Evolutionary conservation across 2,888 invertebrate genomes (phyloP), one percentile per base, ranked within the genome.

Genomic region (Caenorhabditis sp.): DNA sequence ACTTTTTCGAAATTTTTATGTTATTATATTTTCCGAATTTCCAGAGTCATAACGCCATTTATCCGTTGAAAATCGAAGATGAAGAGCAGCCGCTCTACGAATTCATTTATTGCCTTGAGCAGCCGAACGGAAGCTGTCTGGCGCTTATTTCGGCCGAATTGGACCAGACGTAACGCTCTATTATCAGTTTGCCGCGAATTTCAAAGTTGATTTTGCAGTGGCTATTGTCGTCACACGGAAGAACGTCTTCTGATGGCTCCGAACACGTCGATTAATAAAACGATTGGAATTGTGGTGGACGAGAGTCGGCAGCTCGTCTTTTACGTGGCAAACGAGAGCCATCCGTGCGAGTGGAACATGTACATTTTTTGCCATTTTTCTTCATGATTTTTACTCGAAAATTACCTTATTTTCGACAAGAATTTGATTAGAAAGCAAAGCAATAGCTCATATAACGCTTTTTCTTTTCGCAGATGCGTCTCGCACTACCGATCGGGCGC

Each of bases 261-360:
- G 13, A 53, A 52, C n/a, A 53, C 15, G 4, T 50, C 83, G 8
- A 81, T 88, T 8, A 76, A 84, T 66, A 86, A 88, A 65, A 80
- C 84, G 15, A 80, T 83, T 7, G 72, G 66, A 13, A 50, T 83
- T 30, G 70, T 79, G n/a, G 79, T 86, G 20, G 88, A 88, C 58
- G 30, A 61, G 32, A 37, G 68, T 5, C 55, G 84, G 17, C 43
- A 78, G 7, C 80, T 83, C 30, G 82, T 88, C 39, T 88, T 85
- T 52, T 88, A 73, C 68, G 80, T 86, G 11, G 83, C 87, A 11
- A 82, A 86, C 41, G 61, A 72, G 15, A 50, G 72, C n/a, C 55
- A 79, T 32, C 84, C 85, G 6, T 68, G 79, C 8, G 81, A 83
- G 22, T 81, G 80, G 61, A 82, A 81, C 39, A 58, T 88, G 86